These are phyloP conservation scores for Trichomycterus rosablanca DNA, from an alignment of 2,113 vertebrate species.

Conservation along the genomic window DNA sequence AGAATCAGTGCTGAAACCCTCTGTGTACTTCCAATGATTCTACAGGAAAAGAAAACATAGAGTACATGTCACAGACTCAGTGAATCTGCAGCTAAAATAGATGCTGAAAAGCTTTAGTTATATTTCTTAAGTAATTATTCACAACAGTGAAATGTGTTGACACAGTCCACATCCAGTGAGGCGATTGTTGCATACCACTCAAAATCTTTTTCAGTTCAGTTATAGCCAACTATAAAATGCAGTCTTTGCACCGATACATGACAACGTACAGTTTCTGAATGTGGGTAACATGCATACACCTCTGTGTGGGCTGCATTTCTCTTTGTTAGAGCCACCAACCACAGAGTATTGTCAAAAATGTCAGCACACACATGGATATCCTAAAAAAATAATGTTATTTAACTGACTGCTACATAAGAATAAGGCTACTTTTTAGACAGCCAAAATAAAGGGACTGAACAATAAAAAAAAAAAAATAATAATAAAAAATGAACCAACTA, in stretches of 20 bases:
- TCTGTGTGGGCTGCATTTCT: not conserved
- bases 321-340: slow-evolving; percentile 1
- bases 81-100: not conserved
- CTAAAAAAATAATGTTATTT: not conserved
- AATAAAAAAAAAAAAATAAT: no score
- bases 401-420: not conserved
- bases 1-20: not conserved
- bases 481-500: no score
- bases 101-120: not conserved
- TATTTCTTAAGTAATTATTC: not conserved
- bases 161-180: no score
- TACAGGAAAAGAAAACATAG: slow-evolving; percentile 5
- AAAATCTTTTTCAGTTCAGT: not conserved
- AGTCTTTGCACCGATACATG: not conserved
- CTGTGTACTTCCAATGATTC: slow-evolving; percentile 14
- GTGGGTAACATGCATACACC: not conserved
- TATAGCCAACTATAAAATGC: not conserved
- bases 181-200: no score
- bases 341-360: slow-evolving; percentile 1
- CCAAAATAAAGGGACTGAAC: no score
- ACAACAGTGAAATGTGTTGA: no score
- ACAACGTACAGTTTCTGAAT: not conserved
- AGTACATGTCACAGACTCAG: no score
- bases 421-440: not conserved
- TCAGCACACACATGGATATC: not conserved